Evolutionary conservation across 2,797 vertebrate genomes (phyloP).

Genomic region (Anableps anableps): DNA sequence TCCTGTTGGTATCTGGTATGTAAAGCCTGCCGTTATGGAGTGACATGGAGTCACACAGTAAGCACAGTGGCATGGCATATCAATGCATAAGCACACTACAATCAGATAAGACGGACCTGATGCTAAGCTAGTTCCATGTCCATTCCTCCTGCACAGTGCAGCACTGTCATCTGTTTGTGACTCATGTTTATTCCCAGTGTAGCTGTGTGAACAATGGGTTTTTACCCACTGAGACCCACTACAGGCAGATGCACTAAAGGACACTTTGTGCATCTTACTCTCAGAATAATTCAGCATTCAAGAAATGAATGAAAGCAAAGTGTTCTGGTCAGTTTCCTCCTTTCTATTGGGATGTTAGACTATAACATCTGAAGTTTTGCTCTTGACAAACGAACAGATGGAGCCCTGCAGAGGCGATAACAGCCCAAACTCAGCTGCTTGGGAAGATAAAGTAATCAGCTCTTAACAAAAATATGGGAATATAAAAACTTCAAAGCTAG

Average conservation of each 20-base stretch:
- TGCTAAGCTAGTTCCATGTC: slow-evolving; percentile 29
- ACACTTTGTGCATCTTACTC: background rate
- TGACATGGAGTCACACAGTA: background rate
- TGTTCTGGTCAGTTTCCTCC: background rate
- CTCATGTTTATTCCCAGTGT: slow-evolving; percentile 60
- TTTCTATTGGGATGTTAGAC: background rate
- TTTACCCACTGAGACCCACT: slow-evolving; percentile 34
- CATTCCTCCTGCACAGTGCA: slow-evolving; percentile 41
- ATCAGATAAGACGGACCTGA: slow-evolving; percentile 29
- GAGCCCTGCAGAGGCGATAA: background rate
- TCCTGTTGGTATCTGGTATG: slow-evolving; percentile 11
- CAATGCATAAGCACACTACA: slow-evolving; percentile 13
- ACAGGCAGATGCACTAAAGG: slow-evolving; percentile 35
- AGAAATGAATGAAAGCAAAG: background rate
- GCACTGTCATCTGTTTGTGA: slow-evolving; percentile 52
- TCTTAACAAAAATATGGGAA: background rate
- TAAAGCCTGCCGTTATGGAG: background rate
- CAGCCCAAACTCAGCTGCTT: background rate
- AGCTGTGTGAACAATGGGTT: slow-evolving; percentile 41
- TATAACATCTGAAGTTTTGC: background rate
- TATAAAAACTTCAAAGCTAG: background rate
- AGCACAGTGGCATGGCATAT: slow-evolving; percentile 7
- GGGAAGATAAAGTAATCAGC: background rate
- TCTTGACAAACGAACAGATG: background rate
- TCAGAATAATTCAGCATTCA: background rate